Base-by-base conservation (phyloP, 2,888 invertebrate genomes). In the Drosophila meridiana region DNA sequence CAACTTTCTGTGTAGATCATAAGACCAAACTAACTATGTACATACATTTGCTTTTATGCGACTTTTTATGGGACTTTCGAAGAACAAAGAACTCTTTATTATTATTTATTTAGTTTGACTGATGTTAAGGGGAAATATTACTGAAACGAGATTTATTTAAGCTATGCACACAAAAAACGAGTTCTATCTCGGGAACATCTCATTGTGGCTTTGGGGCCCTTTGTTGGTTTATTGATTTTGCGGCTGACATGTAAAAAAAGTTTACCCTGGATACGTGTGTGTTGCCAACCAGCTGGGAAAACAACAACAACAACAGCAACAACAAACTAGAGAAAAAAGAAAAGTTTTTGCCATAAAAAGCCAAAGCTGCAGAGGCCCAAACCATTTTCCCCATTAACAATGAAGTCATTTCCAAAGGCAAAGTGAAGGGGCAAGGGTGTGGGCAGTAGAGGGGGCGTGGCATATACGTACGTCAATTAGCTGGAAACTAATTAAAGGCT, bases 201-300 rank as follows among this genome's bases (percentile, higher is more conserved):
- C 30, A 56, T 14, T 36, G 40, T 43, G 60, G 36, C 13, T 38
- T 43, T 42, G 13, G 34, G 45, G 30, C 34, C 48, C 26, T 34
- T 71, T 56, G 55, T 52, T 55, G 55, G 55, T 9, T 30, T 78
- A 78, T 78, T 79, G 78, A 78, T 78, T 78, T 72, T 79, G 63
- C 60, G 38, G 61, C 75, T 42, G 62, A 59, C 78, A 78, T 79
- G 80, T 68, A 55, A 50, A 69, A 69, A 69, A 76, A 77, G 69
- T 68, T 78, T 76, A 47, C 65, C 72, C 78, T 78, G 78, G 72
- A 60, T 61, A 79, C 79, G 69, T 72, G 59, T 72, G 59, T 77
- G 52, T 72, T 71, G 67, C 61, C 70, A 69, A 48, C 58, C 73
- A 65, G 58, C 56, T 67, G 76, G 50, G 48, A 40, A 56, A 28